Evolutionary conservation across 2,888 invertebrate genomes (phyloP).

Genomic region (Sphinx pinastri): DNA sequence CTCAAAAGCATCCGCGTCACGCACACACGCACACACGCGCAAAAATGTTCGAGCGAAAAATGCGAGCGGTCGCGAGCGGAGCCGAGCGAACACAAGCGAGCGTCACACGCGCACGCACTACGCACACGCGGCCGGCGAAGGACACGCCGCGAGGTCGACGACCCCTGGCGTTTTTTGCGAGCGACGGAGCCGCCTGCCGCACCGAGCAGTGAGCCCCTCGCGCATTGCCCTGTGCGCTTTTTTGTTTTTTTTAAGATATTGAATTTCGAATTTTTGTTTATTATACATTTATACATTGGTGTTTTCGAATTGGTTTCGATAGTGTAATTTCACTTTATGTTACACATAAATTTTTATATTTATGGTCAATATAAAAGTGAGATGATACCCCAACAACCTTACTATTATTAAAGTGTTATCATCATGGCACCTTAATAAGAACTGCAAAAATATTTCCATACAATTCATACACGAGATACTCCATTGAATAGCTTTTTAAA

Average conservation of each 20-base stretch:
- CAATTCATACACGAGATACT: constrained; percentile 9
- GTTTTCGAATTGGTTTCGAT: neutral
- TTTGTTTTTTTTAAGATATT: constrained; percentile 36
- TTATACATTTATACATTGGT: neutral
- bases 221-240: constrained; percentile 74
- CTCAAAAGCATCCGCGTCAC: constrained; percentile 61
- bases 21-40: constrained; percentile 57
- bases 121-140: constrained; percentile 65
- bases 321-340: neutral
- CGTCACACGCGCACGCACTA: constrained; percentile 63
- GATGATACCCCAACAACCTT: neutral
- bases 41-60: constrained; percentile 55
- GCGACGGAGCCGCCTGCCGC: constrained; percentile 69
- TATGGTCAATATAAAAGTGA: neutral
- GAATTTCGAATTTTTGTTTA: constrained; percentile 18
- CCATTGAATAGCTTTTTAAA: constrained; percentile 19
- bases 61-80: constrained; percentile 39
- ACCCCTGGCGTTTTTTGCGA: constrained; percentile 79
- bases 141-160: constrained; percentile 78
- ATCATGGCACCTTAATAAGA: neutral
- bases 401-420: neutral
- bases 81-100: constrained; percentile 28
- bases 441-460: constrained; percentile 8
- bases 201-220: constrained; percentile 70
- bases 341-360: neutral